These are phyloP conservation scores for Amphipyra tragopoginis DNA, from an alignment of 2,888 invertebrate species.

Conservation along the genomic window DNA sequence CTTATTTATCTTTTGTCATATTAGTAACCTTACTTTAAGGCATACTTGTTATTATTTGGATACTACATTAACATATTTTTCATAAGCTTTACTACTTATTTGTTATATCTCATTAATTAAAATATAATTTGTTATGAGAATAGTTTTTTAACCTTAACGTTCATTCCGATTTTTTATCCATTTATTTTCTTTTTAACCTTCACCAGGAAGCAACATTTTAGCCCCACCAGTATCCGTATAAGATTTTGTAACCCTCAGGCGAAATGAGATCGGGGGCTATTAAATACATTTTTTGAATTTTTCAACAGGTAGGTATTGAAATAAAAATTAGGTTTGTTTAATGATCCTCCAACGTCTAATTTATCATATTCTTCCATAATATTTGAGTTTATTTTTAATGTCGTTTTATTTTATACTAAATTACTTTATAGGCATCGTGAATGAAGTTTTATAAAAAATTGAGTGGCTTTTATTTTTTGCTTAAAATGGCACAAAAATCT, in stretches of 20 bases:
- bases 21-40: no score
- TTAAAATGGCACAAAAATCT: no score
- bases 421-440: conserved; percentile 8
- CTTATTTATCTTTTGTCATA: no score
- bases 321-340: conserved; percentile 69
- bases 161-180: no score
- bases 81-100: no score
- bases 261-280: conserved; percentile 66
- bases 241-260: conserved; percentile 63
- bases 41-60: no score
- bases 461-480: background rate
- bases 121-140: no score
- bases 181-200: no score
- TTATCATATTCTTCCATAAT: conserved; percentile 68
- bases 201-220: background rate
- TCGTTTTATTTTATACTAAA: conserved; percentile 37
- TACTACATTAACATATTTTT: no score
- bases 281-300: conserved; percentile 71
- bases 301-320: conserved; percentile 62
- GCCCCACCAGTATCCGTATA: conserved; percentile 14
- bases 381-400: conserved; percentile 59
- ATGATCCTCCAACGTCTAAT: conserved; percentile 68
- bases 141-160: no score
- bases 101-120: no score
- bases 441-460: background rate